Percentiles rank a stretch among this genome's conserved stretches.
Conservation (phyloP, 2,113 vertebrate species). For the Xiphophorus hellerii region DNA sequence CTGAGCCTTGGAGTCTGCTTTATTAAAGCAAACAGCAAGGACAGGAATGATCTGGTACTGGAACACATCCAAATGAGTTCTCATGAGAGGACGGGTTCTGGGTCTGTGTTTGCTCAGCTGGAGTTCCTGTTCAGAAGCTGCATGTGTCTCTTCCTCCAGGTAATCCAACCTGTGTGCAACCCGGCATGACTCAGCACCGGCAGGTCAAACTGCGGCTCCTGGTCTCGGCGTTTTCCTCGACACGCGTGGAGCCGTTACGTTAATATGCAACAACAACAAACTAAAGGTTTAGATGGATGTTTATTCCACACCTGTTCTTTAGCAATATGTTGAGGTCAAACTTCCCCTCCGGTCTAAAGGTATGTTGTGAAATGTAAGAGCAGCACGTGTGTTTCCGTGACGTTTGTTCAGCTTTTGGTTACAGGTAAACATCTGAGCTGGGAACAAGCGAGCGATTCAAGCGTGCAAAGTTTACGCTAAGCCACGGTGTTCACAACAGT, state of each 20-base stretch:
- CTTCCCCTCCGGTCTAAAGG: neutral
- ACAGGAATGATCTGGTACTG: constrained; percentile 4
- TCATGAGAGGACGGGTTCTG: neutral
- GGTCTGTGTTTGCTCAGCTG: constrained; percentile 33
- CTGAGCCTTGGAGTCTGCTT: neutral
- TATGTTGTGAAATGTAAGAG: neutral
- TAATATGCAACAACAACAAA: neutral
- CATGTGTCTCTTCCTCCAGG: constrained; percentile 6
- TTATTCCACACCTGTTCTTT: neutral
- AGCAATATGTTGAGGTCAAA: neutral
- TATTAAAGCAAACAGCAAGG: constrained; percentile 22
- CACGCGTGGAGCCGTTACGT: neutral
- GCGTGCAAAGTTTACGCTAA: neutral
- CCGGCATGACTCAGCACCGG: constrained; percentile 10
- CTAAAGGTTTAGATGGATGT: neutral
- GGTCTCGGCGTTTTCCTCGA: neutral
- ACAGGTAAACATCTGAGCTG: neutral
- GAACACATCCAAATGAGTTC: neutral
- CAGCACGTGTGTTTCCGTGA: neutral
- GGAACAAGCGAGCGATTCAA: neutral
- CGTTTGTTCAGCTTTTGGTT: neutral
- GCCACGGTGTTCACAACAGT: neutral
- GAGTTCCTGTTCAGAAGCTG: constrained; percentile 7
- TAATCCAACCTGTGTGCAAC: neutral
- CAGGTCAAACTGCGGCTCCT: neutral